These are phyloP conservation scores for Poeciliopsis turrubarensis DNA, from an alignment of 2,113 vertebrate species.

Conservation along the genomic window DNA sequence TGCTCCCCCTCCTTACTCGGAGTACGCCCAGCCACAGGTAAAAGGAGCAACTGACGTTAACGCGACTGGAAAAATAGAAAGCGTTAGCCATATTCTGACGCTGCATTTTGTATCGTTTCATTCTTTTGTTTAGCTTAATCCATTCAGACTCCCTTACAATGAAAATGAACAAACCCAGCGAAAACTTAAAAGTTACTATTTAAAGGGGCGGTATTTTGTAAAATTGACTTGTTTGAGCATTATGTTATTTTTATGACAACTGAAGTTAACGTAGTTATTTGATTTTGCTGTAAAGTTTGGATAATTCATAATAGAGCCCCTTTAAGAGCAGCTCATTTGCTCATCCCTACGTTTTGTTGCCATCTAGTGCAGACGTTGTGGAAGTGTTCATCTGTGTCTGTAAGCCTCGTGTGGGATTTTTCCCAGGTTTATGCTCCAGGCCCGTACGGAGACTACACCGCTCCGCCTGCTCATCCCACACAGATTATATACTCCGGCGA, in stretches of 20 bases:
- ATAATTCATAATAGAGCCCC: no score
- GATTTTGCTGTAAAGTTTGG: no score
- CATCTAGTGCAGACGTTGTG: conserved; percentile 15
- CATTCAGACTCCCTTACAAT: neutral
- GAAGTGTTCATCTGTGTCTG: neutral
- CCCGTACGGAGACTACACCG: conserved; percentile 74
- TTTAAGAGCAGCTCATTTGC: neutral
- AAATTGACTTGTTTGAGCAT: no score
- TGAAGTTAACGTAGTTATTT: no score
- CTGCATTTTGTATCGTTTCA: neutral
- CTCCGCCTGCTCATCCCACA: conserved; percentile 65
- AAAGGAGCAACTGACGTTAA: neutral
- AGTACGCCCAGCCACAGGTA: conserved; percentile 78
- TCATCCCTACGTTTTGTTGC: neutral
- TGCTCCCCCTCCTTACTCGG: conserved; percentile 78
- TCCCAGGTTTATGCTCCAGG: conserved; percentile 72
- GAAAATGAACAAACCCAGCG: neutral
- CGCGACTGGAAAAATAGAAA: neutral
- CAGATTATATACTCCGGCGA: conserved; percentile 77
- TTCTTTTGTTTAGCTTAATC: no score
- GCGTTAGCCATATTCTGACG: neutral
- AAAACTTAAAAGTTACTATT: neutral
- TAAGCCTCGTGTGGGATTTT: neutral
- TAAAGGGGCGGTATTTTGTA: no score
- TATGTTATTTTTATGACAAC: no score